phyloP scores from a whole-genome alignment of 2,797 vertebrate genomes.

The Coranthus polyacanthus region DNA sequence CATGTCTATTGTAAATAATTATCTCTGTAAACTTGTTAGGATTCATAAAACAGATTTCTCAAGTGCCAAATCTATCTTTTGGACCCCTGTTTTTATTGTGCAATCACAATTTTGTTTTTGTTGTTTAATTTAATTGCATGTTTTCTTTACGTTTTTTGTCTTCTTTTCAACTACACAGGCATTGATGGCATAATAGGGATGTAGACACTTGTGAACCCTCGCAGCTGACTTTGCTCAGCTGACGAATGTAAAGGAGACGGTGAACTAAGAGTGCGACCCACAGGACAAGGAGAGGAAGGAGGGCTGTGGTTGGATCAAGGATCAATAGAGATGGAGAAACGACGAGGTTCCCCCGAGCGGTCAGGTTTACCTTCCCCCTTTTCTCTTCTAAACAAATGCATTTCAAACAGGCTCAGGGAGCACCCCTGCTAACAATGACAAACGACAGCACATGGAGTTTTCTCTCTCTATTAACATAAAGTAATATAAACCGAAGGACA shows the following conservation, averaged over 20 bases:
- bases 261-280: slow-evolving; percentile 15
- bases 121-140: no score
- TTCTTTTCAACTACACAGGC: no score
- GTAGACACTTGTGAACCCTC: background rate
- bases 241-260: no score
- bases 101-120: no score
- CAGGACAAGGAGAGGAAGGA: slow-evolving; percentile 26
- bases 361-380: slow-evolving; percentile 84
- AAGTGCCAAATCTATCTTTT: background rate
- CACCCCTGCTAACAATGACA: slow-evolving; percentile 97
- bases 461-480: slow-evolving; percentile 99
- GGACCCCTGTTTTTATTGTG: slow-evolving; percentile 1
- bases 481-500: slow-evolving; percentile 99
- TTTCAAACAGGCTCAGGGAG: slow-evolving; percentile 94
- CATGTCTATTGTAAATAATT: slow-evolving; percentile 68
- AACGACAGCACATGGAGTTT: slow-evolving; percentile 97
- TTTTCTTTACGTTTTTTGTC: no score
- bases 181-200: no score
- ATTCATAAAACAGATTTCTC: slow-evolving; percentile 27
- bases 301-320: slow-evolving; percentile 63
- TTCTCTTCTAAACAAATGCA: slow-evolving; percentile 95
- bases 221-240: slow-evolving; percentile 15
- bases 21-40: slow-evolving; percentile 51
- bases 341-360: slow-evolving; percentile 52
- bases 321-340: slow-evolving; percentile 80